phyloP scores from a whole-genome alignment of 2,888 invertebrate species.

The Trachelus troglodyta region DNA sequence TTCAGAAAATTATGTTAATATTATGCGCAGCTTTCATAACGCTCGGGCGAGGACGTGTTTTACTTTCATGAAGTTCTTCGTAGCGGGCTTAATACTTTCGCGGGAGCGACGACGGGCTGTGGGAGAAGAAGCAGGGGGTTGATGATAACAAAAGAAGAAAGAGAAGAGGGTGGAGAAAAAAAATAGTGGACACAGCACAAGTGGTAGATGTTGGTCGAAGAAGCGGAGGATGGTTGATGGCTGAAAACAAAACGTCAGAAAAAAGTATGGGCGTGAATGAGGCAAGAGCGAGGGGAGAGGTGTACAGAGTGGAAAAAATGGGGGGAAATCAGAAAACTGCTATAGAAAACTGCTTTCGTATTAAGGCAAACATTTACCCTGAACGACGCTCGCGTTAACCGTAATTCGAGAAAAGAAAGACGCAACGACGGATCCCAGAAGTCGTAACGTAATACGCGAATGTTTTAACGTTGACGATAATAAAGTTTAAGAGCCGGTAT shows the following conservation, averaged over 20 bases:
- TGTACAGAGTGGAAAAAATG: too few relatives aligned
- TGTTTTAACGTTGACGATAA: neutral
- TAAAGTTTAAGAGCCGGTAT: conserved; percentile 1
- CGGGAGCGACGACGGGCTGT: neutral
- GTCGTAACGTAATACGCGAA: neutral
- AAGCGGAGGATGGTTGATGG: too few relatives aligned
- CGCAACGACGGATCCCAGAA: neutral
- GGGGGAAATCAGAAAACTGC: neutral
- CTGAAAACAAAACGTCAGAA: neutral
- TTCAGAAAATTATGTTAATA: conserved; percentile 47
- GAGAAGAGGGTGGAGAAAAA: neutral
- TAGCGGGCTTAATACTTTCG: conserved; percentile 39
- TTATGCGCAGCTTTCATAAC: conserved; percentile 46
- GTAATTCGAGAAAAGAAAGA: neutral
- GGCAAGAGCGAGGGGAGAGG: neutral
- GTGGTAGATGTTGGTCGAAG: neutral
- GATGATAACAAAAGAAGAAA: conserved; percentile 24
- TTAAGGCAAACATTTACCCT: neutral
- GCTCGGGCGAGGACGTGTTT: conserved; percentile 37
- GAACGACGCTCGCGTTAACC: neutral
- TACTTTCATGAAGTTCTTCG: conserved; percentile 50
- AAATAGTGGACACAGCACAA: neutral
- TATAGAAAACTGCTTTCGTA: neutral
- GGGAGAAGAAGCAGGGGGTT: neutral
- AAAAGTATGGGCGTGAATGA: neutral